phyloP scores from a whole-genome alignment of 2,888 invertebrate genomes.

The Chalcis sispes region DNA sequence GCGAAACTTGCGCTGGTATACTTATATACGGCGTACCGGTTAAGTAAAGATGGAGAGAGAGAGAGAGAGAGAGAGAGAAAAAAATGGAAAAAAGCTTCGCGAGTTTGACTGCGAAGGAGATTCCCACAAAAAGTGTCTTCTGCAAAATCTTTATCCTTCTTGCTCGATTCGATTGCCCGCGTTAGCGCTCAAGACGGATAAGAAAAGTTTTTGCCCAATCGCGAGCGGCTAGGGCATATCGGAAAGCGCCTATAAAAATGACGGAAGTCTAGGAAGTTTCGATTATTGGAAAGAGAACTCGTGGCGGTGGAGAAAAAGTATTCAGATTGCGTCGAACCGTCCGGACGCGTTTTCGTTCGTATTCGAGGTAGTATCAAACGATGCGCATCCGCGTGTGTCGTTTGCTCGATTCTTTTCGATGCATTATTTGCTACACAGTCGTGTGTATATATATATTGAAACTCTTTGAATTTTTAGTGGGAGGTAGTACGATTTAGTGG shows the following conservation, averaged over 20 bases:
- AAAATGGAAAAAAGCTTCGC: no score
- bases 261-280: slow-evolving; percentile 65
- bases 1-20: slow-evolving; percentile 1
- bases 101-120: no score
- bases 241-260: slow-evolving; percentile 74
- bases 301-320: no score
- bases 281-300: no score
- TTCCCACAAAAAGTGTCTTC: no score
- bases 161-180: slow-evolving; percentile 23
- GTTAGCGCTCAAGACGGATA: slow-evolving; percentile 68
- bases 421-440: no score
- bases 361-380: not conserved
- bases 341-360: not conserved
- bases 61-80: not conserved
- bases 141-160: not conserved
- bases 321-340: not conserved
- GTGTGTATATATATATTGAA: no score
- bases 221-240: slow-evolving; percentile 63
- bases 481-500: no score
- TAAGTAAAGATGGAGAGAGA: not conserved
- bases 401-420: not conserved
- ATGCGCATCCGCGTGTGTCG: not conserved
- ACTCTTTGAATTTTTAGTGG: no score
- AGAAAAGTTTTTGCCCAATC: slow-evolving; percentile 68
- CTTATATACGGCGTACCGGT: not conserved